A percentile compares a stretch with the other conserved stretches of the same genome.
Evolutionary conservation across 1,140 invertebrate genomes (phyloP).

Genomic region (Atta cephalotes): DNA sequence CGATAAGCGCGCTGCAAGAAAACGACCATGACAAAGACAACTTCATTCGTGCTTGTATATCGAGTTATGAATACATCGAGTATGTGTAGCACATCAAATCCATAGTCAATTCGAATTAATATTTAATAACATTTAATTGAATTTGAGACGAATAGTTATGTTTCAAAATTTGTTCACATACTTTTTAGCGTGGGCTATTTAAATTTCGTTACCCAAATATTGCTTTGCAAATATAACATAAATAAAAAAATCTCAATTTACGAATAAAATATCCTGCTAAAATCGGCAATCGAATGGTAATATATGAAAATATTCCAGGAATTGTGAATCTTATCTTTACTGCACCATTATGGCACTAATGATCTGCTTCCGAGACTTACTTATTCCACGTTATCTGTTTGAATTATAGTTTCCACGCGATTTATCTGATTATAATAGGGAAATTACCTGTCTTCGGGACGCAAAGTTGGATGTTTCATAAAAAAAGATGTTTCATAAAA

Average conservation of each 20-base stretch:
- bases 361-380: slow-evolving; percentile 41
- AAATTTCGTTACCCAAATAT: not conserved
- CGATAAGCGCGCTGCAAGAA: slow-evolving; percentile 74
- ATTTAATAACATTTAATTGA: not conserved
- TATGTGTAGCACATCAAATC: not conserved
- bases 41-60: slow-evolving; percentile 80
- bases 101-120: not conserved
- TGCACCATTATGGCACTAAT: slow-evolving; percentile 57
- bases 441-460: slow-evolving; percentile 32
- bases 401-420: slow-evolving; percentile 54
- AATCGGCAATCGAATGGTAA: slow-evolving; percentile 48
- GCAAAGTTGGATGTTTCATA: slow-evolving; percentile 31
- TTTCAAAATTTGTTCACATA: not conserved
- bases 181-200: not conserved
- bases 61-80: slow-evolving; percentile 80
- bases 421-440: slow-evolving; percentile 49
- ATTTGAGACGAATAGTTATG: not conserved
- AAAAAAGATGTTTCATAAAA: slow-evolving; percentile 16
- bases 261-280: not conserved
- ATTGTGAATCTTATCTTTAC: slow-evolving; percentile 47
- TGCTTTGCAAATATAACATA: not conserved
- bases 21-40: slow-evolving; percentile 84
- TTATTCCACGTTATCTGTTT: slow-evolving; percentile 57
- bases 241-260: not conserved
- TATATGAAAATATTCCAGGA: slow-evolving; percentile 44